These are phyloP conservation scores for Oligia strigilis DNA, from an alignment of 2,888 invertebrate genomes.

Conservation along the genomic window DNA sequence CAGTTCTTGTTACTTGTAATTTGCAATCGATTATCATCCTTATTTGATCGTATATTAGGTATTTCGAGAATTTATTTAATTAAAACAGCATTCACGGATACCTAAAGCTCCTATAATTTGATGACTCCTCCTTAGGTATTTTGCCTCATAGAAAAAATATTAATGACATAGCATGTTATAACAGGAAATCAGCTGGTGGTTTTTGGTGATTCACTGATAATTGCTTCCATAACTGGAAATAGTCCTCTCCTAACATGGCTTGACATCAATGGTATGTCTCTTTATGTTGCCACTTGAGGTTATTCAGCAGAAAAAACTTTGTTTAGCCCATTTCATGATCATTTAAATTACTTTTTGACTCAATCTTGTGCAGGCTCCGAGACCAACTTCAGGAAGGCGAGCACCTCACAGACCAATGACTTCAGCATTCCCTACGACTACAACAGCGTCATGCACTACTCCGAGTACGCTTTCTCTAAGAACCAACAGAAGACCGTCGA, in stretches of 20 bases:
- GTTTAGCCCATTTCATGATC: neutral
- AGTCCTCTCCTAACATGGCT: neutral
- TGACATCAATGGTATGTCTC: neutral
- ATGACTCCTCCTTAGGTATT: neutral
- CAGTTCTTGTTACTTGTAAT: neutral
- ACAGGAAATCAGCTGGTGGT: neutral
- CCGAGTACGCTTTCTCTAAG: constrained; percentile 93
- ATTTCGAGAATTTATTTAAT: neutral
- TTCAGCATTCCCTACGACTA: constrained; percentile 94
- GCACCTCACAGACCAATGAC: constrained; percentile 89
- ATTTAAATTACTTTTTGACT: neutral
- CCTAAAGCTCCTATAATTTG: neutral
- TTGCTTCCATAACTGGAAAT: neutral
- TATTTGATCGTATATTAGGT: neutral
- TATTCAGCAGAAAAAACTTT: too few relatives aligned
- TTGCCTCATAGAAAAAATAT: neutral
- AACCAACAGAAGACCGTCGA: constrained; percentile 93
- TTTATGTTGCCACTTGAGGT: neutral
- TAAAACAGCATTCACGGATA: neutral
- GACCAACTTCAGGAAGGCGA: constrained; percentile 93
- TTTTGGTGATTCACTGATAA: neutral
- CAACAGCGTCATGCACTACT: constrained; percentile 96
- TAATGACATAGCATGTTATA: too few relatives aligned
- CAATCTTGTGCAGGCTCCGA: constrained; percentile 86
- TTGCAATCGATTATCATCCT: constrained; percentile 4